Base-by-base conservation (phyloP, 2,797 vertebrate genomes). In the Liparis tanakae region DNA sequence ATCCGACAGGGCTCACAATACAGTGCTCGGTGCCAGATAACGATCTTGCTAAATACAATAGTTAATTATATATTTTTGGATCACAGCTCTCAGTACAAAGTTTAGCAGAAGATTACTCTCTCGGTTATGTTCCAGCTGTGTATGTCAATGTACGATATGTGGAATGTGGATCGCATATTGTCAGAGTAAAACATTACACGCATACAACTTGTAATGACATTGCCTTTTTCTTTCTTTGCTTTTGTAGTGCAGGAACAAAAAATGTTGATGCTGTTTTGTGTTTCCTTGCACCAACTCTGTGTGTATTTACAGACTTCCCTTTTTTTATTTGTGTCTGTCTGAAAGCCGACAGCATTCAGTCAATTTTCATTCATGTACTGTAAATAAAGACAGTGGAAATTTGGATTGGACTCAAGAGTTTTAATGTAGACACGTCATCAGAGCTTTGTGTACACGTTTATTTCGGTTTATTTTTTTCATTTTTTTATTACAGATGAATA, bases 361-460 rank as follows among this genome's bases (percentile, higher is more conserved):
- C 69, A 78, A 74, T 75, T 74, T 89, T 50, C 71, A 80, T 88
- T 93, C 93, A 93, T 94, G 80, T 94, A 94, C 85, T 94, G 90
- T 94, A 90, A 94, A 94, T 95, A 95, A 95, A 95, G 59, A 69
- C 63, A 18, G 36, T 71, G 39, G 53, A 82, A 75, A 58, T 75
- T 69, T 79, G 18, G 12, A 62, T 63, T 20, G 67, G 72, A 61
- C 9, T 70, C 6, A 1, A 7, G 53, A 56, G 36, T 39, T 72
- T 78, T 73, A 22, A 22, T 70, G 25, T 22, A 10, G 7, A 36
- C 4, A 2, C 6, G 10, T 55, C 46, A 41, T 61, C 25, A 18
- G 10, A 36, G 25, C 3, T 20, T 25, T 67, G 20, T 18, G 25
- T 30, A 10, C 13, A 14, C 6, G 50, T 8, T 30, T 30, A 2